phyloP scores from a whole-genome alignment of 30 jellyfish, hydroid and myxozoan species.

The Catostylus mosaicus region DNA sequence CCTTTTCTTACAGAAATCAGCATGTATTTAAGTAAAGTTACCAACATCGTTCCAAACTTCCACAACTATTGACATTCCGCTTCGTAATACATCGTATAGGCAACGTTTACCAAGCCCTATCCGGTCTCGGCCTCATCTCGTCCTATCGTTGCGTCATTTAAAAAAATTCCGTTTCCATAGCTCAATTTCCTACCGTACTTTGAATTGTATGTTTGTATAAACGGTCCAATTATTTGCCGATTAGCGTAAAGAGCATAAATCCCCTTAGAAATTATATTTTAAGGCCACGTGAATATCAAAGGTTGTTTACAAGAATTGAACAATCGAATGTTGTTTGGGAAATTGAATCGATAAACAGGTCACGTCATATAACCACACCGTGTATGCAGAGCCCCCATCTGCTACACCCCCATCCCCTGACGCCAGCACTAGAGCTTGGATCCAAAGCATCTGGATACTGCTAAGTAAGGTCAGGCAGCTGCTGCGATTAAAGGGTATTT shows the following conservation, averaged over 20 bases:
- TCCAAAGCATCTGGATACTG: too few species aligned
- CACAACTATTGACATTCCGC: too few species aligned
- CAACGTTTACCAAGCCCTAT: too few species aligned
- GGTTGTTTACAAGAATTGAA: neutral
- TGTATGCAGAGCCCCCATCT: neutral
- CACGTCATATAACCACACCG: neutral
- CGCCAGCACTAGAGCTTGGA: neutral
- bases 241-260: neutral
- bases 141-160: neutral
- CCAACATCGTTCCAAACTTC: too few species aligned
- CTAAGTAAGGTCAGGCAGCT: too few species aligned
- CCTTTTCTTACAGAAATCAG: too few species aligned
- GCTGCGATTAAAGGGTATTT: too few species aligned
- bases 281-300: neutral
- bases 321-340: too few species aligned
- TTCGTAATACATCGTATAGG: too few species aligned
- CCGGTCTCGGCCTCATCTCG: neutral
- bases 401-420: neutral
- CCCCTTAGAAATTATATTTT: neutral
- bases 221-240: neutral
- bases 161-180: neutral
- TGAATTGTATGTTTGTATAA: neutral
- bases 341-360: neutral
- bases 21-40: too few species aligned
- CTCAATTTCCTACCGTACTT: neutral